Base-by-base conservation (phyloP, 2,797 vertebrate genomes). In the Enteromius viviparus region DNA sequence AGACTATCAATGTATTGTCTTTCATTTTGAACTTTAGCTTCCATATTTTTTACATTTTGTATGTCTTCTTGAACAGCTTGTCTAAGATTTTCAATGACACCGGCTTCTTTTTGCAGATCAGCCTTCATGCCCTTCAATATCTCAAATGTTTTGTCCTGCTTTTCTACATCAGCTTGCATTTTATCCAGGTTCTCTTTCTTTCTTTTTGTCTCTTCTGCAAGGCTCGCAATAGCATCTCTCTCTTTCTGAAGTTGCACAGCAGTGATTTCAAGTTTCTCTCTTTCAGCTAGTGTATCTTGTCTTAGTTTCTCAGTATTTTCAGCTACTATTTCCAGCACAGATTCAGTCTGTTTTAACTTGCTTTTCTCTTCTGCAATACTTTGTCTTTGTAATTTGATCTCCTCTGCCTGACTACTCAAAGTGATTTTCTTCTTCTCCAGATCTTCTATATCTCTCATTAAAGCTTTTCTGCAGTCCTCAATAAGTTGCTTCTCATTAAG, bases 21-120 rank as follows among this genome's bases (percentile, higher is more conserved):
- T 49, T 86, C 85, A 71, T 49, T 81, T 55, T 81, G 45, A 47
- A 84, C 47, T 45, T 77, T 66, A 7, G 14, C 62, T 42, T 79
- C 51, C 23, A 66, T 77, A 15, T 69, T n/a, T 60, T 81, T 83
- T 14, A 86, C 7, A 1, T 62, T 60, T n/a, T 76, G 15, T 8
- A 60, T 70, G 40, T 81, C 70, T 2, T 3, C 81, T 26, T 76
- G 21, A 80, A 60, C 72, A 19, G 64, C 29, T 29, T 26, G n/a
- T 5, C 32, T 64, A 53, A 74, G 11, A 49, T 71, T 77, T 53
- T 84, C 78, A 77, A 70, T 62, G 62, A 58, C n/a, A 9, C 17
- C 6, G 3, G 49, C 71, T 76, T 81, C 45, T 68, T 68, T 76
- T 68, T 76, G 15, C 29, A 80, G 34, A 15, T 84, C 9, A 32